Evolutionary conservation across 2,113 vertebrate species (phyloP).

Genomic region (Semnornis frantzii): DNA sequence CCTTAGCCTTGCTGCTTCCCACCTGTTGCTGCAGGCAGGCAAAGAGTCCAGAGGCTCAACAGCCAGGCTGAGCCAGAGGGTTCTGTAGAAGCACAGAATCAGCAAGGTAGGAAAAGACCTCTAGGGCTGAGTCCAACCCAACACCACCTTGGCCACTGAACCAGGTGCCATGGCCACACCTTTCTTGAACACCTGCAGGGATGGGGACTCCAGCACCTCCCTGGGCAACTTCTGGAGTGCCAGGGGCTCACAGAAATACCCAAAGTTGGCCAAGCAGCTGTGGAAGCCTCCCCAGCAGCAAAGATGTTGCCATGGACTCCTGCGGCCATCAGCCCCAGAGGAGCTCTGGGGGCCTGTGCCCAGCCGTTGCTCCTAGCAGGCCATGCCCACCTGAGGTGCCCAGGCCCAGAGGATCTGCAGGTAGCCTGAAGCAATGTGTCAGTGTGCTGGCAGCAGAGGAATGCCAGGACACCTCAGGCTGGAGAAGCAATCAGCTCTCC

Average conservation of each 20-base stretch:
- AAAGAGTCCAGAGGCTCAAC: background rate
- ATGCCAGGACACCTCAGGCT: background rate
- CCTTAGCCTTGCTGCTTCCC: background rate
- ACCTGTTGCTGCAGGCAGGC: background rate
- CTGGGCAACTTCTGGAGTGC: background rate
- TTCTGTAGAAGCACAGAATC: background rate
- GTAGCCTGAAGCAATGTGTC: background rate
- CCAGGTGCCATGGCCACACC: too few relatives aligned
- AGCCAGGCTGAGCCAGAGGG: background rate
- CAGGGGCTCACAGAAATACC: background rate
- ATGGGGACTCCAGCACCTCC: too few relatives aligned
- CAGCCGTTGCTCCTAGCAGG: background rate
- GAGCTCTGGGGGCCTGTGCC: background rate
- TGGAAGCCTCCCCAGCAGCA: background rate
- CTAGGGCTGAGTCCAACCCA: too few relatives aligned
- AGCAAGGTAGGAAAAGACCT: too few relatives aligned
- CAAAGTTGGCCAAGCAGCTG: background rate
- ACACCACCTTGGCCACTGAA: too few relatives aligned
- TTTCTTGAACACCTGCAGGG: too few relatives aligned
- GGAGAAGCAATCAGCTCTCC: background rate
- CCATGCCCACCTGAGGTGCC: background rate
- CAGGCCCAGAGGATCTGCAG: background rate
- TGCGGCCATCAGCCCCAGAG: background rate
- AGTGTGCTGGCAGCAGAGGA: background rate
- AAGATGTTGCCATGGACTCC: background rate